These are phyloP conservation scores for Liodrosophila aerea DNA, from an alignment of 2,888 invertebrate species.

Conservation along the genomic window DNA sequence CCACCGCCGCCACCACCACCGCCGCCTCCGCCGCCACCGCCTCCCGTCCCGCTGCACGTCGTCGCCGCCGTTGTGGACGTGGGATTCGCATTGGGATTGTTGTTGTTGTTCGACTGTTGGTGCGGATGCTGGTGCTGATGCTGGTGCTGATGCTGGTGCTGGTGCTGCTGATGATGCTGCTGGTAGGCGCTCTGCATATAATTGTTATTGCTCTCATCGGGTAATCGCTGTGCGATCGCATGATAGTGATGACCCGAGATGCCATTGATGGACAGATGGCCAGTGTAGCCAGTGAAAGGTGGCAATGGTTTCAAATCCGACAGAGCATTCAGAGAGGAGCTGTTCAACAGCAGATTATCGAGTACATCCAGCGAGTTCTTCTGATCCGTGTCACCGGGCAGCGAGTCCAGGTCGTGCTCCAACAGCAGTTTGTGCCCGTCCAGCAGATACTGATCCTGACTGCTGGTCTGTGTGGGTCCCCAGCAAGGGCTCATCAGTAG, in stretches of 20 bases:
- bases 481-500: conserved; percentile 89
- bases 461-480: conserved; percentile 84
- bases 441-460: conserved; percentile 83
- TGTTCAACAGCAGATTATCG: conserved; percentile 86
- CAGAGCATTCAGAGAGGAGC: conserved; percentile 85
- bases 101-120: conserved; percentile 55
- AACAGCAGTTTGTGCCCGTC: conserved; percentile 84
- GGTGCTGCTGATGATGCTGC: conserved; percentile 50
- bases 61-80: conserved; percentile 64
- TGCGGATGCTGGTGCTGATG: conserved; percentile 57
- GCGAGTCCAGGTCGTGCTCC: conserved; percentile 84
- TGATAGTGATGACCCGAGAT: conserved; percentile 94
- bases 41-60: conserved; percentile 59
- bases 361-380: conserved; percentile 86
- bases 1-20: conserved; percentile 44
- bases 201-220: conserved; percentile 90
- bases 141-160: conserved; percentile 47
- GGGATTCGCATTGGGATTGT: conserved; percentile 57
- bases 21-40: conserved; percentile 13
- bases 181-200: conserved; percentile 85
- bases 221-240: conserved; percentile 90
- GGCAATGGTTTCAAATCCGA: conserved; percentile 93
- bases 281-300: conserved; percentile 93
- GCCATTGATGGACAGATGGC: conserved; percentile 93
- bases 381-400: conserved; percentile 83